Evolutionary conservation across 2,797 vertebrate species (phyloP).

Genomic region (Sternarchorhynchus goeldii): DNA sequence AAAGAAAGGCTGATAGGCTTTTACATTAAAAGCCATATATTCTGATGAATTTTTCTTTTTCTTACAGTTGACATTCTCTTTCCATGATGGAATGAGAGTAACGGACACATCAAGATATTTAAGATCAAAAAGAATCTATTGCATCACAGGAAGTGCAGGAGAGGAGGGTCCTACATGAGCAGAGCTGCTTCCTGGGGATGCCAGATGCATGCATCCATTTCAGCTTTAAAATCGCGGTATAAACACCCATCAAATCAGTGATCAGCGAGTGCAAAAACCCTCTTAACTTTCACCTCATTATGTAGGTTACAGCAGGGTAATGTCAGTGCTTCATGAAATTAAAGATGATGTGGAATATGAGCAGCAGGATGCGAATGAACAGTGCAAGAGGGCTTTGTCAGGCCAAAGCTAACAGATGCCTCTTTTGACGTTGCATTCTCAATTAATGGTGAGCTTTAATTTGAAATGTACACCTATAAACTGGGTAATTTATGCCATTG

Average conservation of each 20-base stretch:
- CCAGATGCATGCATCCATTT: constrained; percentile 1
- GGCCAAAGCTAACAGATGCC: constrained; percentile 69
- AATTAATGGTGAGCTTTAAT: constrained; percentile 63
- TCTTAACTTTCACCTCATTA: constrained; percentile 6
- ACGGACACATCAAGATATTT: constrained; percentile 44
- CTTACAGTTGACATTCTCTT: constrained; percentile 58
- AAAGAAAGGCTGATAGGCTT: constrained; percentile 70
- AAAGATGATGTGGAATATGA: background rate
- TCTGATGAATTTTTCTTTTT: constrained; percentile 84
- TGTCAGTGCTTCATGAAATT: background rate
- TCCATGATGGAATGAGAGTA: constrained; percentile 46
- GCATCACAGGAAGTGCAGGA: constrained; percentile 39
- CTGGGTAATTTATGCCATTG: constrained; percentile 57
- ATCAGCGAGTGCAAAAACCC: background rate
- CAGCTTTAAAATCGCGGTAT: constrained; percentile 14
- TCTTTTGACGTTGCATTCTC: constrained; percentile 47
- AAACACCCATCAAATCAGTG: too few relatives aligned
- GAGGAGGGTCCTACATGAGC: constrained; percentile 31
- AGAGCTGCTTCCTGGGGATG: background rate
- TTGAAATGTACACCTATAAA: constrained; percentile 61
- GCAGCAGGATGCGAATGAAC: background rate
- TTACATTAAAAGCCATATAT: constrained; percentile 88
- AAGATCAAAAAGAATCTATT: constrained; percentile 29
- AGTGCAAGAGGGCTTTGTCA: constrained; percentile 29
- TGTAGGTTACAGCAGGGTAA: background rate